These are phyloP conservation scores for Spheniscus humboldti DNA, from an alignment of 2,797 vertebrate species.

Conservation along the genomic window DNA sequence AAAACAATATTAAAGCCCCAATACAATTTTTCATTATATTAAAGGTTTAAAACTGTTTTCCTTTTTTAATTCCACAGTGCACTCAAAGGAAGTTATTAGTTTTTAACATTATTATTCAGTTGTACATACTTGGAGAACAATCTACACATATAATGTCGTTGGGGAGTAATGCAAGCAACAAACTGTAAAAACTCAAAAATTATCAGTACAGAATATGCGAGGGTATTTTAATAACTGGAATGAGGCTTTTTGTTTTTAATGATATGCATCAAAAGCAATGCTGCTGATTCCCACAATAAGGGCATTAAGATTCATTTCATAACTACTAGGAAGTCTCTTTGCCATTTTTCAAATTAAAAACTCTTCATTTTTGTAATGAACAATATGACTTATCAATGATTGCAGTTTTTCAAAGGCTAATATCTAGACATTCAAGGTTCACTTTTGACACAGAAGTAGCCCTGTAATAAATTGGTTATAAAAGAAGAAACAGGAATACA, in stretches of 20 bases:
- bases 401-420: conserved; percentile 11
- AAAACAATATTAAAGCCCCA: conserved; percentile 60
- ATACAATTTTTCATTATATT: conserved; percentile 63
- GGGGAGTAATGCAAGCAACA: conserved; percentile 38
- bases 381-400: background rate
- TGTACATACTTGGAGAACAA: conserved; percentile 35
- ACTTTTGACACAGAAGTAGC: conserved; percentile 4
- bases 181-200: conserved; percentile 19
- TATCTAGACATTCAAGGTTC: background rate
- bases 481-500: background rate
- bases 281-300: conserved; percentile 1
- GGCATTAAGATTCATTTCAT: conserved; percentile 42
- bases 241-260: conserved; percentile 37
- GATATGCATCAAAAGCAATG: conserved; percentile 10
- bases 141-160: conserved; percentile 15
- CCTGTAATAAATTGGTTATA: background rate
- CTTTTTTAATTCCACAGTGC: conserved; percentile 15
- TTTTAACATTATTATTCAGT: conserved; percentile 46
- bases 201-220: background rate
- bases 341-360: conserved; percentile 45
- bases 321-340: conserved; percentile 3
- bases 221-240: conserved; percentile 8
- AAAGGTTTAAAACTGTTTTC: conserved; percentile 48
- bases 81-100: conserved; percentile 44
- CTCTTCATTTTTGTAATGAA: conserved; percentile 19